phyloP scores from a whole-genome alignment of 1,140 invertebrate species.

The Theocolax elegans region DNA sequence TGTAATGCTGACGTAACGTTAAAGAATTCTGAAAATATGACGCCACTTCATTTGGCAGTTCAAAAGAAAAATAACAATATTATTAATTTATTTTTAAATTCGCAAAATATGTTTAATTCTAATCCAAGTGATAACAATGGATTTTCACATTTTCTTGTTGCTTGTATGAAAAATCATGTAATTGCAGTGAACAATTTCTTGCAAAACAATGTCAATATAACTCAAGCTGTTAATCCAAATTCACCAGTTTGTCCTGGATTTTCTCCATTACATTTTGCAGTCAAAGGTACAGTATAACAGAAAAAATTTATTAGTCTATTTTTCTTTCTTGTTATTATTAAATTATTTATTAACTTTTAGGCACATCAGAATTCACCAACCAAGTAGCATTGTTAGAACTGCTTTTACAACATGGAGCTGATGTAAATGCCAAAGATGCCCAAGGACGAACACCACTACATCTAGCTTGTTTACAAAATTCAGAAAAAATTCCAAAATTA shows the following conservation, averaged over 20 bases:
- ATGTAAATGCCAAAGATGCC: constrained; percentile 1
- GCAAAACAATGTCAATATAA: constrained; percentile 2
- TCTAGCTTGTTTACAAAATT: constrained; percentile 27
- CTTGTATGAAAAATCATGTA: constrained; percentile 29
- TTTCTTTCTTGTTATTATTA: too few relatives aligned
- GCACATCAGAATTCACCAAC: background rate
- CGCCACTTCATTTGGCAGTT: constrained; percentile 20
- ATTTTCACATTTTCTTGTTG: constrained; percentile 30
- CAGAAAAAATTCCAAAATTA: constrained; percentile 14
- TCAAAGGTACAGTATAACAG: constrained; percentile 2
- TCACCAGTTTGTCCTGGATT: constrained; percentile 16
- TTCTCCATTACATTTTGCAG: constrained; percentile 34
- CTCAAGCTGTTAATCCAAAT: constrained; percentile 2
- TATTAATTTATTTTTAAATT: constrained; percentile 6
- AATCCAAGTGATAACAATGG: constrained; percentile 16
- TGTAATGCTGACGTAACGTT: constrained; percentile 5
- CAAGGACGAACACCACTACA: constrained; percentile 27
- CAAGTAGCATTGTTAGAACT: constrained; percentile 9
- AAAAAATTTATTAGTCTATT: background rate
- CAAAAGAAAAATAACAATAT: constrained; percentile 7
- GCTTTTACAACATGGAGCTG: constrained; percentile 7
- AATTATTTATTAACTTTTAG: too few relatives aligned
- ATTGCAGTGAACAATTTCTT: constrained; percentile 18
- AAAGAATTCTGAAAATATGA: constrained; percentile 17
- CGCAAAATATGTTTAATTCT: background rate